A percentile compares a stretch with the other conserved stretches of the same genome.
Evolutionary conservation across 2,797 vertebrate species (phyloP).

Genomic region (Peromyscus aztecus): DNA sequence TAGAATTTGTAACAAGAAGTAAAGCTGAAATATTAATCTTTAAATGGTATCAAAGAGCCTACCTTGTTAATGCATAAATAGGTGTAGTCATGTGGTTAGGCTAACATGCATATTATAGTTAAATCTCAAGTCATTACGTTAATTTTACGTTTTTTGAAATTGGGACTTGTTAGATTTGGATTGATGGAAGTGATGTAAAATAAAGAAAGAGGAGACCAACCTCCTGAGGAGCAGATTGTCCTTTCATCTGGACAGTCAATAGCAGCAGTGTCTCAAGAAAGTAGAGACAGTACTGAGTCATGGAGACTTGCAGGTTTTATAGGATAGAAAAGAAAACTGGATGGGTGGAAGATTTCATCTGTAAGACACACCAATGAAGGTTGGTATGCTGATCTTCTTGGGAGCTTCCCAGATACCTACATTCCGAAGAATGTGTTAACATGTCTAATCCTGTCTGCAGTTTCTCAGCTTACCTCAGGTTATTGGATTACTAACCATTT

Average conservation of each 20-base stretch:
- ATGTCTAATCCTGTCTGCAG: neutral
- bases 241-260: neutral
- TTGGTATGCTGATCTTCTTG: neutral
- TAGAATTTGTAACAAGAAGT: neutral
- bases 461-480: neutral
- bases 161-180: neutral
- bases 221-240: too few relatives aligned
- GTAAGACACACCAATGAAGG: neutral
- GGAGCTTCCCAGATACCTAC: neutral
- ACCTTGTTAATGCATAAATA: neutral
- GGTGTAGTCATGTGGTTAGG: neutral
- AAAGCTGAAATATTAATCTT: conserved; percentile 32
- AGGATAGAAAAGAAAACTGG: neutral
- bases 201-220: neutral
- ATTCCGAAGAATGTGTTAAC: neutral
- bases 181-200: neutral
- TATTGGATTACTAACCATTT: neutral
- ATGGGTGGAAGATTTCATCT: neutral
- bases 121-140: neutral
- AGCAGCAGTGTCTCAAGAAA: neutral
- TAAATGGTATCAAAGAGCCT: neutral
- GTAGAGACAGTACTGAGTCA: rapidly evolving
- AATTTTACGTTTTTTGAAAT: neutral
- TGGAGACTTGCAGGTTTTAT: neutral
- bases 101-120: neutral